These are phyloP conservation scores for Mormyrops attenuatus DNA, from an alignment of 2,797 vertebrate species.

Conservation along the genomic window DNA sequence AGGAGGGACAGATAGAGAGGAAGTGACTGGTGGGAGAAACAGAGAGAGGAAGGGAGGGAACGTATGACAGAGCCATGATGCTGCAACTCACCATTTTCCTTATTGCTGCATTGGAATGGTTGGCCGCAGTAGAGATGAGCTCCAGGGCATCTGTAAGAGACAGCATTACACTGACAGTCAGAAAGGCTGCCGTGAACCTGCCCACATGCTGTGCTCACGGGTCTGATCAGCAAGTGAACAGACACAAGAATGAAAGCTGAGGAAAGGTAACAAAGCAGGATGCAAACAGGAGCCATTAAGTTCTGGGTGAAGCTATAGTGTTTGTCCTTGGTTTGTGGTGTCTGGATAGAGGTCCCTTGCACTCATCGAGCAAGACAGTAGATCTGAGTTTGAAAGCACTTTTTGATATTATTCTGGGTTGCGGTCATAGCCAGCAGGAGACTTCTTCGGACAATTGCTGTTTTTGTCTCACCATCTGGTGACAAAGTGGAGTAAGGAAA, in stretches of 20 bases:
- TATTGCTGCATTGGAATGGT: constrained; percentile 94
- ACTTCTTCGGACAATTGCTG: not conserved
- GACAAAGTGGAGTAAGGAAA: not conserved
- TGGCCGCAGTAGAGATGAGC: constrained; percentile 91
- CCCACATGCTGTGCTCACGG: not conserved
- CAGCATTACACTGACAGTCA: not conserved
- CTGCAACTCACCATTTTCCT: constrained; percentile 87
- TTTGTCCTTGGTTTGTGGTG: not conserved
- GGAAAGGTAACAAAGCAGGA: not conserved
- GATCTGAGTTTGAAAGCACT: not conserved
- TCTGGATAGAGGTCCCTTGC: not conserved
- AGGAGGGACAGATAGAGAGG: constrained; percentile 14
- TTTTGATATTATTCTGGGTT: not conserved
- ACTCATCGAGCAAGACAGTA: not conserved
- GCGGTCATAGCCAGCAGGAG: not conserved
- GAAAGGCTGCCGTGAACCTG: not conserved
- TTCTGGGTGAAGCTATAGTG: not conserved
- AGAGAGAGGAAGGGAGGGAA: constrained; percentile 17
- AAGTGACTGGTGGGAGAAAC: constrained; percentile 13
- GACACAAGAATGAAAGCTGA: not conserved
- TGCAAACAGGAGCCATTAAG: not conserved
- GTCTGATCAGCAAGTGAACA: not conserved
- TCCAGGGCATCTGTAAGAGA: constrained; percentile 81
- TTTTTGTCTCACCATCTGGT: not conserved
- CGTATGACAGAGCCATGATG: not conserved